Base-by-base conservation (phyloP, 2,797 vertebrate genomes). In the Etheostoma nigrum region DNA sequence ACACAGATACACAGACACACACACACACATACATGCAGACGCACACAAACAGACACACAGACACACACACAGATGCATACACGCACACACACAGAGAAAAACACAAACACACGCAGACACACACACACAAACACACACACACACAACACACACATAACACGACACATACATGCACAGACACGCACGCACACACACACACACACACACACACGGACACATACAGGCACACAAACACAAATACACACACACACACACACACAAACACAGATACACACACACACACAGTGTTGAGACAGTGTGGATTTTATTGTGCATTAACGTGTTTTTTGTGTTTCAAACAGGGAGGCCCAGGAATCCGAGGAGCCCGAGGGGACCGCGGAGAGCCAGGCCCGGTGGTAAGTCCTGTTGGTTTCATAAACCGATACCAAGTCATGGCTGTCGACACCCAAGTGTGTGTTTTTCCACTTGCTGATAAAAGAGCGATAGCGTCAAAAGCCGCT, bases 281-380 rank as follows among this genome's bases (percentile, higher is more conserved):
- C 23, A 33, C 47, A 25, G 5, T 8, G 2, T 10, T 45, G 18
- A 52, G 23, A 15, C 18, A 10, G 15, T 6, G 44, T 57, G 2
- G 2, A 12, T 33, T 10, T 57, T 1, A 30, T 18, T 18, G 16
- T 55, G 45, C 3, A 74, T 25, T 18, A 25, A 1, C 18, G 40
- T 58, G 2, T 18, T 51, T 0, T 55, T 13, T 74, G 47, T 67
- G 57, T 82, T 83, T 93, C 67, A 51, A 51, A 68, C 93, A 99
- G 98, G 98, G 98, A 75, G 96, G 97, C 63, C 94, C 96, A 4
- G 98, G 98, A 54, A 95, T 97, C 91, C 94, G 98, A 94, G 98
- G 98, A 88, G 95, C 97, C 23, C 92, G 97, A 93, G 98, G 98
- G 11, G 96, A 97, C n/a, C 94, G 95, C 16, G 98, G 98, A 30